Conservation (phyloP, 2,888 invertebrate genomes). For the Ethmia dodecea region DNA sequence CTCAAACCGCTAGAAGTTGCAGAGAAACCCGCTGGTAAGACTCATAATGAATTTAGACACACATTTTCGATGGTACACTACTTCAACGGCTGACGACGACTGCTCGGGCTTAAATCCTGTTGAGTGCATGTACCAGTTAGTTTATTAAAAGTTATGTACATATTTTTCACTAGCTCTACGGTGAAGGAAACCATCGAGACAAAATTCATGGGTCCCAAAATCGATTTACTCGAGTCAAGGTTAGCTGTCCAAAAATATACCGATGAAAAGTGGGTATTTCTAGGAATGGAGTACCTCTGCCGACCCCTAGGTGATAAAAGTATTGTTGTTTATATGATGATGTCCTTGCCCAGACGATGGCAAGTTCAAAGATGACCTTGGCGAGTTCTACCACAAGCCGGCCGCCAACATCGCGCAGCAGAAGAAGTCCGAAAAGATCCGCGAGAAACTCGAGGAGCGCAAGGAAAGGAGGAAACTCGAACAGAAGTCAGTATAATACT, state of each 20-base stretch:
- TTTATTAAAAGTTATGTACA: no score
- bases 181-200: not conserved
- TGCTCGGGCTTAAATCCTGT: no score
- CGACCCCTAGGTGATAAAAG: no score
- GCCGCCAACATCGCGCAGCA: slow-evolving; percentile 86
- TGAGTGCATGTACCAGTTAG: no score
- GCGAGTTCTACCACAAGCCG: slow-evolving; percentile 93
- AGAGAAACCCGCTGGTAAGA: slow-evolving; percentile 52
- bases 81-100: no score
- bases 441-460: slow-evolving; percentile 85
- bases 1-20: slow-evolving; percentile 91
- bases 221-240: no score
- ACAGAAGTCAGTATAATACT: slow-evolving; percentile 62
- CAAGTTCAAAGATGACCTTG: slow-evolving; percentile 77
- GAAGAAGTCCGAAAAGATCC: slow-evolving; percentile 87
- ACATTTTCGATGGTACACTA: not conserved
- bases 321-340: slow-evolving; percentile 2
- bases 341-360: slow-evolving; percentile 46
- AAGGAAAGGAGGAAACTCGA: slow-evolving; percentile 89
- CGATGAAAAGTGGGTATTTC: no score
- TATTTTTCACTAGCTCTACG: not conserved
- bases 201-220: no score
- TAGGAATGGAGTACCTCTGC: no score
- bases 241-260: no score
- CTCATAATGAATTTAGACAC: not conserved